phyloP scores from a whole-genome alignment of 2,113 vertebrate species.

The Lycaon pictus region DNA sequence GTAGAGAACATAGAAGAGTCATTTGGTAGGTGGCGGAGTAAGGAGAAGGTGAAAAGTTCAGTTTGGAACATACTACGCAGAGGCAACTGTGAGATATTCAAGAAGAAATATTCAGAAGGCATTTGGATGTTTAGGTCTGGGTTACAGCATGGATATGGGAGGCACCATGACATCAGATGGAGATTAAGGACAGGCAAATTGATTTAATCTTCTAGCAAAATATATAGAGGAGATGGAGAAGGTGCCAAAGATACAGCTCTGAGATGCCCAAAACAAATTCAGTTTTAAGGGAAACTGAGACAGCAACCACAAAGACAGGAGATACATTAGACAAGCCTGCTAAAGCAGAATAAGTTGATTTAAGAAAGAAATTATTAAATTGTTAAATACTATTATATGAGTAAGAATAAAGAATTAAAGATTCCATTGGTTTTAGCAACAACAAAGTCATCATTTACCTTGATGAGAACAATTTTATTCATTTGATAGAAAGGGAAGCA shows the following conservation, averaged over 20 bases:
- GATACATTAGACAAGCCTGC: background rate
- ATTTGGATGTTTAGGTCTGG: background rate
- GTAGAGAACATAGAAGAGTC: background rate
- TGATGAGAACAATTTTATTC: background rate
- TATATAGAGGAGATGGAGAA: background rate
- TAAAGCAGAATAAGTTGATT: background rate
- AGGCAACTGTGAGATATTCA: background rate
- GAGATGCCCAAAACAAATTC: background rate
- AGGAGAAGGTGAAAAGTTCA: slow-evolving; percentile 29
- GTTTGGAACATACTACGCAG: background rate
- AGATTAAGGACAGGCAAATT: background rate
- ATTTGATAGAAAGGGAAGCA: background rate
- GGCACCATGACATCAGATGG: background rate
- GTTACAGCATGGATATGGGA: background rate
- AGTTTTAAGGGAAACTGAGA: background rate
- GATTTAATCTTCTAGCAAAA: background rate
- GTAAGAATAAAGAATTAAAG: background rate
- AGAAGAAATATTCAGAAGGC: background rate
- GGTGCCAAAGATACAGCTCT: background rate
- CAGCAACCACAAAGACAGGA: background rate
- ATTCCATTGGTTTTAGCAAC: background rate
- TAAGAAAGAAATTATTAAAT: background rate
- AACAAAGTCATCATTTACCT: background rate
- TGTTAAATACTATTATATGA: background rate
- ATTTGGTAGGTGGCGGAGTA: background rate